Evolutionary conservation across 2,797 vertebrate genomes (phyloP), one percentile per base, ranked within the genome.

Genomic region (Etheostoma perlongum): DNA sequence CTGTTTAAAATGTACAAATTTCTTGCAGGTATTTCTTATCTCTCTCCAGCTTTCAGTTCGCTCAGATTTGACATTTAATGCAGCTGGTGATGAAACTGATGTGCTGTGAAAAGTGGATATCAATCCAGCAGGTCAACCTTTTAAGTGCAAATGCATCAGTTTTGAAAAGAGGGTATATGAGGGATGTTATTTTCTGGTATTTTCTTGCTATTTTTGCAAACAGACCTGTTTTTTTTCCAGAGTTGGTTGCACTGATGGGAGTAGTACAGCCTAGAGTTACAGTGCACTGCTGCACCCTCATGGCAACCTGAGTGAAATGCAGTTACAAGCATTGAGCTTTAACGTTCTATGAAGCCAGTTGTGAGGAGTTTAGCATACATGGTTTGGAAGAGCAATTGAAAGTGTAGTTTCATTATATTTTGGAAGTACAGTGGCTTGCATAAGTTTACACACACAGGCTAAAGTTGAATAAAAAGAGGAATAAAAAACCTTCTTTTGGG

Each of bases 201-300:
- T 44, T 44, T 15, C 4, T 5, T 44, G 36, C 11, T 25, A 55
- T 63, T 82, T 76, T 68, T 18, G 5, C 10, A 58, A 30, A 46
- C 13, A 59, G 27, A 53, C 9, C 2, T 27, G 54, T 51, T 42
- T 12, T 9, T 9, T 8, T 42, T 53, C 36, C 25, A 49, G 47
- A 49, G 2, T 14, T 23, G 51, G 10, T 52, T n/a, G 21, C 2
- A 44, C 46, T 47, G 14, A 10, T 33, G 47, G 36, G 36, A 36
- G n/a, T 27, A 4, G 21, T 2, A 3, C 10, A 40, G 36, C 36
- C 10, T 36, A 5, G 5, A 2, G 49, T 2, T 44, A 10, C 14
- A 75, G 81, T 66, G 67, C 77, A 54, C 4, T 89, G 90, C 91
- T 91, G 92, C 92, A 92, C 85, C 78, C 94, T 66, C 44, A 61